Evolutionary conservation across 2,888 invertebrate genomes (phyloP).

Genomic region (Caenorhabditis uteleia): DNA sequence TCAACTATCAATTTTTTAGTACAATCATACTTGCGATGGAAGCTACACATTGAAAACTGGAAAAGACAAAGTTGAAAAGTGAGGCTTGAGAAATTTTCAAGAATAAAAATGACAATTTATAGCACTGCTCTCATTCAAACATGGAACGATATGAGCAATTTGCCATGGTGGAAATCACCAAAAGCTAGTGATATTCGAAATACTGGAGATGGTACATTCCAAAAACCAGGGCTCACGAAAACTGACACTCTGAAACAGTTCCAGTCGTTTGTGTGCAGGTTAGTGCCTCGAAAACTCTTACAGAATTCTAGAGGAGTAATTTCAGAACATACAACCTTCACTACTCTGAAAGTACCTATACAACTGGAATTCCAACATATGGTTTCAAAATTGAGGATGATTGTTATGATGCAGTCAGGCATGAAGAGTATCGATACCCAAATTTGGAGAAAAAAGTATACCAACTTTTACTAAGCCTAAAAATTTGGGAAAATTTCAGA

Average conservation of each 20-base stretch:
- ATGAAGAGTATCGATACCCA: constrained; percentile 48
- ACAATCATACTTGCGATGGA: constrained; percentile 55
- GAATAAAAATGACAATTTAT: neutral
- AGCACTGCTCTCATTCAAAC: constrained; percentile 42
- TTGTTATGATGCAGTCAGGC: constrained; percentile 47
- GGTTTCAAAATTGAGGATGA: constrained; percentile 46
- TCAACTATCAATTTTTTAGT: constrained; percentile 37
- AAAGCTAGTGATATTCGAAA: constrained; percentile 29
- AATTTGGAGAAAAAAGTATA: constrained; percentile 46
- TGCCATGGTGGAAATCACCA: constrained; percentile 42
- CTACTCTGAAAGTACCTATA: constrained; percentile 37
- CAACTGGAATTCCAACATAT: constrained; percentile 47
- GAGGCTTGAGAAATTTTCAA: constrained; percentile 1
- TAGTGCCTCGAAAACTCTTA: neutral
- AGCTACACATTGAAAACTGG: constrained; percentile 51
- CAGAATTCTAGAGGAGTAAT: neutral
- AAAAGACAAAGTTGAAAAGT: constrained; percentile 48
- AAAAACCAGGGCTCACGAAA: constrained; percentile 53
- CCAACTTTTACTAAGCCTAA: neutral
- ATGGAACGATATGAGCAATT: constrained; percentile 32
- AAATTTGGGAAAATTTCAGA: constrained; percentile 8
- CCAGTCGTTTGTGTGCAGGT: constrained; percentile 55
- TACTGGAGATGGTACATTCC: constrained; percentile 59
- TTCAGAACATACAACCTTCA: constrained; percentile 48
- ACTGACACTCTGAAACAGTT: constrained; percentile 51